A percentile compares a stretch with the other conserved stretches of the same genome.
These are phyloP conservation scores for Drosophila neocordata DNA, from an alignment of 1,140 invertebrate species.

Conservation along the genomic window DNA sequence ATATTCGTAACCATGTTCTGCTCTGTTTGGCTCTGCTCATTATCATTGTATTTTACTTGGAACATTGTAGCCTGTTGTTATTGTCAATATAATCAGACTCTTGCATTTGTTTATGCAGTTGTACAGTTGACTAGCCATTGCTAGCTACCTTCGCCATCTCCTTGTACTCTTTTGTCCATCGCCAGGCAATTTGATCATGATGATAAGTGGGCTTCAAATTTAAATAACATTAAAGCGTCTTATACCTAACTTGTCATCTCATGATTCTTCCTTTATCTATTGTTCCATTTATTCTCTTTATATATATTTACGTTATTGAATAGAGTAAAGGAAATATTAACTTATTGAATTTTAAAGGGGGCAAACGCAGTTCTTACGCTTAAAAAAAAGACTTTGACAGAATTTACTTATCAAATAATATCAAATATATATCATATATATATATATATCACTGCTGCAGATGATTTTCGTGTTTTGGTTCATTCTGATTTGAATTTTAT, in stretches of 20 bases:
- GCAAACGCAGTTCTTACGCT: no score
- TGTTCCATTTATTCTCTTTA: no score
- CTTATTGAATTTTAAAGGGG: no score
- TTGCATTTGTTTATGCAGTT: conserved; percentile 69
- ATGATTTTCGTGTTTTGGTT: no score
- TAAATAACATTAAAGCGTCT: neutral
- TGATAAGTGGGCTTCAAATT: neutral
- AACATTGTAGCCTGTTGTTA: conserved; percentile 29
- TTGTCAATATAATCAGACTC: conserved; percentile 63
- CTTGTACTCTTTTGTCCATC: neutral
- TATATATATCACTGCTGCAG: no score
- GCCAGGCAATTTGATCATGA: conserved; percentile 3
- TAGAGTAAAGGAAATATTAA: no score
- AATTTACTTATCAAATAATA: no score
- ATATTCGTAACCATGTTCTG: neutral
- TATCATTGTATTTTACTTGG: conserved; percentile 46
- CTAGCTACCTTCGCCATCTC: neutral
- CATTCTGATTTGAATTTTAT: no score
- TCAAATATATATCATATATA: no score
- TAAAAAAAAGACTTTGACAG: no score
- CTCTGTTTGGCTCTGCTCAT: conserved; percentile 26
- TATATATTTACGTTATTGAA: no score
- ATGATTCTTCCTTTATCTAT: no score
- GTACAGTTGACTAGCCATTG: conserved; percentile 23
- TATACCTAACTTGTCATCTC: neutral